Base-by-base conservation (phyloP, 2,797 vertebrate species). In the Hoplostethus mediterraneus region DNA sequence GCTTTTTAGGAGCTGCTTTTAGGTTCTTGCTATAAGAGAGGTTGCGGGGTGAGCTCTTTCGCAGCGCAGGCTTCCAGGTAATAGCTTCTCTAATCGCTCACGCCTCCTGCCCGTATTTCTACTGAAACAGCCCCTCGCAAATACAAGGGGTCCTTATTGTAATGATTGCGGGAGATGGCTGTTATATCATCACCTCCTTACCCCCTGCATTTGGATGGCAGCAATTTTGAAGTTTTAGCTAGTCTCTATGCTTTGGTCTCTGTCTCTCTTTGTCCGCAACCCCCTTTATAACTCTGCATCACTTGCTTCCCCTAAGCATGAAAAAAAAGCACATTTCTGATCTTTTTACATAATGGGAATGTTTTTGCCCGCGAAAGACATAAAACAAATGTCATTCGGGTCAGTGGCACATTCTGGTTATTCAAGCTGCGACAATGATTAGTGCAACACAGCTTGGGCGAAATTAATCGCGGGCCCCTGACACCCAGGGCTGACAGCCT, bases 401-500 rank as follows among this genome's bases (percentile, higher is more conserved):
- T 92, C 86, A 70, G 60, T 51, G 38, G 55, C 75, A 85, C 82
- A 79, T 44, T 30, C 76, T 71, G 89, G 73, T 28, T 91, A 83
- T 91, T 89, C 90, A 92, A 79, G 88, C 87, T 74, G 79, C 73
- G 88, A 89, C 82, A 56, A 79, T 91, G 85, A 92, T 93, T 91
- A 89, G 81, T 61, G 66, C 49, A 52, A 53, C 59, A 17, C 73
- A 54, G 71, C 80, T 64, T 42, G 71, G 85, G 81, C 80, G 81
- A 90, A 85, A 92, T 91, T 79, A 91, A 92, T 90, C 73, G 52
- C 70, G 54, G 73, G 57, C 52, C 69, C 80, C 82, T 73, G 82
- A 82, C 71, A 58, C 77, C 83, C 56, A 14, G 38, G 67, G 77
- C 85, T 85, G 84, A 84, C 64, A 73, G 74, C 69, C 73, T 81